These are phyloP conservation scores for Leucophenga maculata DNA, from an alignment of 2,888 invertebrate species.

Conservation along the genomic window DNA sequence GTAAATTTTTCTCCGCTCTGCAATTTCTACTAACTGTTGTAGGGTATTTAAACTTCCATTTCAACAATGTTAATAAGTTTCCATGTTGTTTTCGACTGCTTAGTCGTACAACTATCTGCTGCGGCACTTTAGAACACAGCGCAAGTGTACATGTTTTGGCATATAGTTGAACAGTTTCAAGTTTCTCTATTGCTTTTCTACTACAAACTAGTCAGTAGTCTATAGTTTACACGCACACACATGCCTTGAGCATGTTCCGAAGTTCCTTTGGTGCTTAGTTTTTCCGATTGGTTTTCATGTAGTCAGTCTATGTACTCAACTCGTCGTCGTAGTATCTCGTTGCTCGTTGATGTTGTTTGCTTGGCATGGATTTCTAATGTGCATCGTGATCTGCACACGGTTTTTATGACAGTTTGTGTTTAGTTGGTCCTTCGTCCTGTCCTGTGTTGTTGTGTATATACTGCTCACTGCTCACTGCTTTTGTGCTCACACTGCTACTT, in stretches of 20 bases:
- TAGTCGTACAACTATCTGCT: not conserved
- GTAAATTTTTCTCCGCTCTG: too few species aligned
- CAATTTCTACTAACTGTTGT: not conserved
- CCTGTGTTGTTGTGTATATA: slow-evolving; percentile 27
- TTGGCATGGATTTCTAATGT: slow-evolving; percentile 36
- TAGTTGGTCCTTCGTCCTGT: slow-evolving; percentile 40
- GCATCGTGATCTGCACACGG: slow-evolving; percentile 53
- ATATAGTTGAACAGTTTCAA: not conserved
- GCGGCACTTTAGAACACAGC: too few species aligned
- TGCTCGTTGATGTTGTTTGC: not conserved
- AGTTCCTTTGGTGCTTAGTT: slow-evolving; percentile 6
- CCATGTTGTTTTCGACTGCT: not conserved
- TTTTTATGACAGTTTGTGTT: slow-evolving; percentile 58
- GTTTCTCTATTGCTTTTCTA: not conserved
- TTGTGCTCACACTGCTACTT: not conserved
- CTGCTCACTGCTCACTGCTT: too few species aligned
- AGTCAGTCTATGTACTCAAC: not conserved
- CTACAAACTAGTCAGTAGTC: not conserved
- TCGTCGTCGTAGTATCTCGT: not conserved
- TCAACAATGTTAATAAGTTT: too few species aligned
- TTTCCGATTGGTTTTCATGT: not conserved
- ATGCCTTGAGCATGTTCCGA: not conserved
- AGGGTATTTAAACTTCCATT: not conserved
- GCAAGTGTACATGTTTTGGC: too few species aligned
- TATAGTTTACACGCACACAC: not conserved